Base-by-base conservation (phyloP, 1,140 invertebrate genomes). In the Meteorus sp. region DNA sequence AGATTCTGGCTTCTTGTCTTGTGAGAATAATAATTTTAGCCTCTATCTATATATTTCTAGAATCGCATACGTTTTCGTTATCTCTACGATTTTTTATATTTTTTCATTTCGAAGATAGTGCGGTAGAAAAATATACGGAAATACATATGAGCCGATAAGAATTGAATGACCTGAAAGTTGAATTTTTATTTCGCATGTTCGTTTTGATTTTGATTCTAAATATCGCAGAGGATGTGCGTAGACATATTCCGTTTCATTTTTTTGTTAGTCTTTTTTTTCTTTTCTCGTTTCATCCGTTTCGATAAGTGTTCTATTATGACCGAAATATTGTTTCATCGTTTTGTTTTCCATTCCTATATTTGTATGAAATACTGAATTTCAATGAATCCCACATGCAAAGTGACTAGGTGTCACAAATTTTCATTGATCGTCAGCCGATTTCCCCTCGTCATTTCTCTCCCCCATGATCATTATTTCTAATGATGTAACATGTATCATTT, bases 71-170 rank as follows among this genome's bases (percentile, higher is more conserved):
- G n/a, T n/a, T n/a, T n/a, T n/a, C n/a, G n/a, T n/a, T n/a, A n/a
- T n/a, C n/a, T n/a, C n/a, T n/a, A n/a, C n/a, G n/a, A n/a, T 59
- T 20, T 56, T 50, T 17, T 50, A 31, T 17, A 56, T 43, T 50
- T 41, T 35, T 50, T 50, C 17, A 11, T 53, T 51, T 33, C 48
- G 51, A 63, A 50, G 59, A 61, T 65, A 59, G 31, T 64, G 56
- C 52, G 56, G 69, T 70, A 70, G 59, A 69, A 72, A 64, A 68
- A 69, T 70, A 70, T 61, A 63, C 64, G 60, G 54, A 69, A 72
- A 65, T 60, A 52, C 60, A 52, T 57, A 63, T 50, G n/a, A n/a
- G 51, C 44, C 51, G 56, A 57, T 63, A 56, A 63, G 29, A 61
- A 43, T n/a, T 67, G 11, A 59, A 29, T 64, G 65, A 63, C 68